Evolutionary conservation across 2,888 invertebrate species (phyloP), one percentile per base, ranked within the genome.

Genomic region (Venustoraphidia nigricollis): DNA sequence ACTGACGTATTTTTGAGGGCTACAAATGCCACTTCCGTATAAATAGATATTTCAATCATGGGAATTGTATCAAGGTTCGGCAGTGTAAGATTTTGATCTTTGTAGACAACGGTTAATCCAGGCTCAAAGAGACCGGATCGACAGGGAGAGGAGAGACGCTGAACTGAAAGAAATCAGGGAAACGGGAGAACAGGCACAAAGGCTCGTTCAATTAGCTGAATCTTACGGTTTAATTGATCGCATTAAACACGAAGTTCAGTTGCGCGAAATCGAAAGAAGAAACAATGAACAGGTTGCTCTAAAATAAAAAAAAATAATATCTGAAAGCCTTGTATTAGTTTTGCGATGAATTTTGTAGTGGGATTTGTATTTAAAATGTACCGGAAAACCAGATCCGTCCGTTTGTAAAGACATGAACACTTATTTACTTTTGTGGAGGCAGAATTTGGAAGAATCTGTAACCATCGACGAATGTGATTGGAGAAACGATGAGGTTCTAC

Each of bases 311-410:
- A 9, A 10, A 9, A 36, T 11, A 39, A 43, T 11, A n/a, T 41
- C 41, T 5, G 14, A 27, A 6, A 5, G 5, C 6, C 3, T 27
- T 27, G 3, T 27, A 6, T 27, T 27, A 27, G 27, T n/a, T 10
- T 10, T 27, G 11, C 14, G 6, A 40, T 38, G 39, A 34, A 58
- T 59, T 36, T 54, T 53, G 14, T 40, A 76, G 71, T 76, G 77
- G 77, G 50, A 60, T 13, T 64, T 69, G 17, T 75, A 72, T 55
- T 61, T 75, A 53, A 65, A 65, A 45, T 76, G 75, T 55, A 71
- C 73, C 47, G 70, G 71, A 38, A 58, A 76, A 40, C 76, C 77
- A 1, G 67, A 74, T 59, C 70, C 75, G 3, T 60, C 63, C 2
- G 60, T 65, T 36, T 59, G 69, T 4, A 61, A 67, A 2, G 65